Conservation (phyloP, 2,888 invertebrate genomes). For the Calliopum simillimum region DNA sequence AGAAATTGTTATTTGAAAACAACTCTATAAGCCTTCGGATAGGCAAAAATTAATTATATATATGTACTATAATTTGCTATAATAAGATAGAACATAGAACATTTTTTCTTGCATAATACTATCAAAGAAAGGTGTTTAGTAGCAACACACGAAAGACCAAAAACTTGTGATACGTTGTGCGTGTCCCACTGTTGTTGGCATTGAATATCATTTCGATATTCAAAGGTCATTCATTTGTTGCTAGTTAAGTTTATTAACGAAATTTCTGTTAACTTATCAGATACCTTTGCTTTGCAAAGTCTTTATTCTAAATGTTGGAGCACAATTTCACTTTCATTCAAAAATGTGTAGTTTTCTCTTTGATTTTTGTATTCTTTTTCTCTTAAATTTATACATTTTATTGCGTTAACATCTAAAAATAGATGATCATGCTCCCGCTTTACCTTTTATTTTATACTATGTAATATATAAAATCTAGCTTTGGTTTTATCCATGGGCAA, state of each 20-base stretch:
- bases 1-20: too few species aligned
- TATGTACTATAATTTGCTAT: not conserved
- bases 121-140: not conserved
- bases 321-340: slow-evolving; percentile 11
- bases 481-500: too few species aligned
- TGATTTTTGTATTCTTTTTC: too few species aligned
- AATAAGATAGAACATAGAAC: not conserved
- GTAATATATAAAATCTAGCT: too few species aligned
- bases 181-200: not conserved
- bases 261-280: not conserved
- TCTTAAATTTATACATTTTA: too few species aligned
- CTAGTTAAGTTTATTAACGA: not conserved
- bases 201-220: slow-evolving; percentile 8
- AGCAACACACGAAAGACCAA: not conserved
- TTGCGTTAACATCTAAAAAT: too few species aligned
- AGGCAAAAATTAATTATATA: not conserved
- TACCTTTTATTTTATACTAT: too few species aligned
- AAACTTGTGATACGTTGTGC: not conserved
- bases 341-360: too few species aligned
- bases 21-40: not conserved
- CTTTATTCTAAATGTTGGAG: not conserved
- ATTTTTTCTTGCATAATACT: slow-evolving; percentile 3
- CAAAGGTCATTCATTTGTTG: not conserved
- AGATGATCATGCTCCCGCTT: too few species aligned
- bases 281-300: too few species aligned